Conservation (phyloP, 2,888 invertebrate species). For the Eretmocerus hayati region DNA sequence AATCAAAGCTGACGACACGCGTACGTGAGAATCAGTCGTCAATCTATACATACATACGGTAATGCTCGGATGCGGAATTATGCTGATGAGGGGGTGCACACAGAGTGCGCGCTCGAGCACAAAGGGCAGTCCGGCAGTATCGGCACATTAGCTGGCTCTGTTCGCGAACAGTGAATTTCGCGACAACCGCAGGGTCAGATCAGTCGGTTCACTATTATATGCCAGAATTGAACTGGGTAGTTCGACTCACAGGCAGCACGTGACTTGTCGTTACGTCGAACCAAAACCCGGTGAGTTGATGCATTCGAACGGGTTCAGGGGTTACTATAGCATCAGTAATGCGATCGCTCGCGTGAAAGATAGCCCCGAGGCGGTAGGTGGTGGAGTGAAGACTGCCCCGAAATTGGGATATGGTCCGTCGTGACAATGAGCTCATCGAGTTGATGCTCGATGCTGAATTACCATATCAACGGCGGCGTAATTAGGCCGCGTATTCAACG, state of each 20-base stretch:
- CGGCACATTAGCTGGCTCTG: too few relatives aligned
- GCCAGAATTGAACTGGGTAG: too few relatives aligned
- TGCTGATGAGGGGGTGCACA: constrained; percentile 9
- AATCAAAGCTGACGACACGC: too few relatives aligned
- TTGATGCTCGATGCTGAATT: too few relatives aligned
- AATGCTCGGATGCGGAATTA: not conserved
- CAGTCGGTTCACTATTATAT: too few relatives aligned
- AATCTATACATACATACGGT: not conserved
- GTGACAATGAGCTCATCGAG: constrained; percentile 11
- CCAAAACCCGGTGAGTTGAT: too few relatives aligned
- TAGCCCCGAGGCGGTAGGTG: constrained; percentile 19
- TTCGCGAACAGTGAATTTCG: constrained; percentile 3
- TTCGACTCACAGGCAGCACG: too few relatives aligned
- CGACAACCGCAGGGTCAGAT: not conserved
- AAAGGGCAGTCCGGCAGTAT: not conserved
- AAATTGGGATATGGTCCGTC: too few relatives aligned
- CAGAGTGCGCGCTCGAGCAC: too few relatives aligned
- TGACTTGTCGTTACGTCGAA: too few relatives aligned
- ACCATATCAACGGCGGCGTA: constrained; percentile 20
- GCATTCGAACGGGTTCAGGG: constrained; percentile 1
- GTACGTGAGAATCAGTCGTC: constrained; percentile 2
- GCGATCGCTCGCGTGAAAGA: constrained; percentile 29
- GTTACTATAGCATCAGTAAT: constrained; percentile 29
- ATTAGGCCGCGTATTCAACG: too few relatives aligned
- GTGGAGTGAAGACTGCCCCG: too few relatives aligned